Percentiles rank a stretch among this genome's conserved stretches.
These are phyloP conservation scores for Drosophila ficusphila DNA, from an alignment of 1,140 invertebrate species.

Conservation along the genomic window DNA sequence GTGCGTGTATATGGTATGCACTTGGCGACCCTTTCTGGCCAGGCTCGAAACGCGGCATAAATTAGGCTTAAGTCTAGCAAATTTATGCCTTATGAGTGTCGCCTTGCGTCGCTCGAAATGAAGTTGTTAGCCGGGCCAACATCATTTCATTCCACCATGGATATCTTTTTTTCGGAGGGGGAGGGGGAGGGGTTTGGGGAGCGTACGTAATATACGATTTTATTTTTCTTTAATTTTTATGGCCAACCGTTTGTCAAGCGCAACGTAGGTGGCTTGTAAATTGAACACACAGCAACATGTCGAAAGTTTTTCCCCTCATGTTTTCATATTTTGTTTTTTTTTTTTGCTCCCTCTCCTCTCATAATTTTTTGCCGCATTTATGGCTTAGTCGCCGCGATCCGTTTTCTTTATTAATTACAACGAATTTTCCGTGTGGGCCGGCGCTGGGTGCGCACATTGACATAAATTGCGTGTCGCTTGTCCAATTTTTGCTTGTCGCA, in stretches of 20 bases:
- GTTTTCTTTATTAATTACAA: slow-evolving; percentile 75
- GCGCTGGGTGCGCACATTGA: slow-evolving; percentile 76
- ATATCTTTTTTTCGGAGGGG: not conserved
- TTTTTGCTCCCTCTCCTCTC: not conserved
- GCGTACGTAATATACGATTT: slow-evolving; percentile 72
- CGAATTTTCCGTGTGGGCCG: slow-evolving; percentile 79
- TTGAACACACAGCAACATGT: slow-evolving; percentile 64
- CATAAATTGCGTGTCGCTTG: slow-evolving; percentile 82
- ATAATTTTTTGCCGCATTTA: slow-evolving; percentile 22
- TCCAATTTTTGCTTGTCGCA: slow-evolving; percentile 82
- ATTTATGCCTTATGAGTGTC: slow-evolving; percentile 84
- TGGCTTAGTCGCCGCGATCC: slow-evolving; percentile 28
- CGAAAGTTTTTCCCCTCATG: slow-evolving; percentile 47
- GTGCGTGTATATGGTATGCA: slow-evolving; percentile 1
- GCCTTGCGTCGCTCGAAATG: slow-evolving; percentile 66
- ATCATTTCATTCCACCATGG: slow-evolving; percentile 51
- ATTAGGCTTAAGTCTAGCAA: slow-evolving; percentile 84
- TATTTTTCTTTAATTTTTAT: slow-evolving; percentile 82
- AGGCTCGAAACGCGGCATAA: slow-evolving; percentile 72
- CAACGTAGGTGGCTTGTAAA: slow-evolving; percentile 79
- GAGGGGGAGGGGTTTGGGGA: not conserved
- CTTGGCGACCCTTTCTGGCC: slow-evolving; percentile 59
- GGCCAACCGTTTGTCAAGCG: slow-evolving; percentile 68
- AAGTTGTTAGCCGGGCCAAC: slow-evolving; percentile 83
- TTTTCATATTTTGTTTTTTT: not conserved